Evolutionary conservation across 1,140 invertebrate species (phyloP), one percentile per base, ranked within the genome.

Genomic region (Intoshia linei): DNA sequence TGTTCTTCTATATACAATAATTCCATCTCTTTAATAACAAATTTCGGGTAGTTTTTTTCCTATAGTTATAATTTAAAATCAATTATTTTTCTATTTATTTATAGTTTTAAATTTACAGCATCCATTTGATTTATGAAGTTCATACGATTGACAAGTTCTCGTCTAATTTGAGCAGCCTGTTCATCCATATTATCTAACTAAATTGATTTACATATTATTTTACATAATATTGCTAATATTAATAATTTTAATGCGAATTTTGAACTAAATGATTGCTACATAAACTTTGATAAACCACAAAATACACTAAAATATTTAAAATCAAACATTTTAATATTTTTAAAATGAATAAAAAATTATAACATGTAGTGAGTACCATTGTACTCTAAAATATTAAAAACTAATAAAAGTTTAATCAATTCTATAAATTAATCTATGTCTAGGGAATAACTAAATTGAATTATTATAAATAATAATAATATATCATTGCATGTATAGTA

Each of bases 11-110:
- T 73, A 63, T 92, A 95, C 48, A 95, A 68, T 31, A 75, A 81
- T 62, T 98, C 87, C 90, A 98, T 98, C 62, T 95, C 87, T 68
- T 95, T 95, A 35, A 95, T 65, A 36, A 95, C 79, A 67, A 95
- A 95, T 61, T 79, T 84, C 41, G 87, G 87, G 73, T 23, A 38
- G 25, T 7, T 92, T 84, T 43, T 92, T 83, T 44, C 81, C n/a
- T n/a, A n/a, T n/a, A n/a, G n/a, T n/a, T n/a, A n/a, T n/a, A n/a
- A n/a, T n/a, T n/a, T 10, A n/a, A 10, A 27, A 7, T 27, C n/a
- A 27, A 27, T n/a, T 10, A n/a, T n/a, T n/a, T n/a, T n/a, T n/a
- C n/a, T n/a, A n/a, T n/a, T n/a, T n/a, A n/a, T n/a, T 10, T 27
- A 10, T 27, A n/a, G n/a, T n/a, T n/a, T n/a, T n/a, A 19, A 20